Evolutionary conservation across 30 jellyfish, hydroid and myxozoan genomes (phyloP).

Genomic region (Aurelia coerulea): DNA sequence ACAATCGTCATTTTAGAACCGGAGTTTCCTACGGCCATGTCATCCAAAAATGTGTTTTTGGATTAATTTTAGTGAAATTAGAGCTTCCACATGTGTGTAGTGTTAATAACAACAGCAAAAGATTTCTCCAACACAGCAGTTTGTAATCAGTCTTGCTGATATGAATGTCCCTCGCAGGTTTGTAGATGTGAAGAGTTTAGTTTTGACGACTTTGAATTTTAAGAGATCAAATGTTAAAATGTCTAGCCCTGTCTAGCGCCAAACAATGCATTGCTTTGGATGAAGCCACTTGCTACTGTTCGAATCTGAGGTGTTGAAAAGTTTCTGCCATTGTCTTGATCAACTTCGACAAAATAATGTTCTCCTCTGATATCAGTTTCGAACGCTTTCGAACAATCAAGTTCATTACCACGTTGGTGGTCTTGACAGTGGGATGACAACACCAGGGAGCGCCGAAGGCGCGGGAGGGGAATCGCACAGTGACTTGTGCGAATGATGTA

Average conservation of each 20-base stretch:
- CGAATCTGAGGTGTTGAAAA: too few species aligned
- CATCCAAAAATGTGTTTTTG: background rate
- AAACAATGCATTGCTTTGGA: background rate
- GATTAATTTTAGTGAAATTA: background rate
- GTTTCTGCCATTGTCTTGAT: too few species aligned
- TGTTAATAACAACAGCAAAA: background rate
- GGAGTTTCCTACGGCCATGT: slow-evolving; percentile 1
- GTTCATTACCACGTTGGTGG: too few species aligned
- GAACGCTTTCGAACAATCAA: too few species aligned
- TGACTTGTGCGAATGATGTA: too few species aligned
- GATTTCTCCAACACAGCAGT: background rate
- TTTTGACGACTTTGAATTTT: slow-evolving; percentile 2
- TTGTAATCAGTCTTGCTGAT: slow-evolving; percentile 1
- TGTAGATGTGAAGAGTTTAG: background rate
- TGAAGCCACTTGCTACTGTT: background rate
- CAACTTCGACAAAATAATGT: too few species aligned
- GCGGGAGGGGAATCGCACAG: too few species aligned
- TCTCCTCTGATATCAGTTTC: too few species aligned
- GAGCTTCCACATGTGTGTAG: background rate
- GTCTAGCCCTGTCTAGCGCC: background rate
- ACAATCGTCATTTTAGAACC: background rate
- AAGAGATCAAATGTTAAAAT: slow-evolving; percentile 1
- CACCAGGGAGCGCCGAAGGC: too few species aligned
- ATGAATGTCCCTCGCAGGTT: too few species aligned
- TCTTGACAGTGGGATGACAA: too few species aligned